phyloP scores from a whole-genome alignment of 2,113 vertebrate species.

The Paramisgurnus dabryanus region DNA sequence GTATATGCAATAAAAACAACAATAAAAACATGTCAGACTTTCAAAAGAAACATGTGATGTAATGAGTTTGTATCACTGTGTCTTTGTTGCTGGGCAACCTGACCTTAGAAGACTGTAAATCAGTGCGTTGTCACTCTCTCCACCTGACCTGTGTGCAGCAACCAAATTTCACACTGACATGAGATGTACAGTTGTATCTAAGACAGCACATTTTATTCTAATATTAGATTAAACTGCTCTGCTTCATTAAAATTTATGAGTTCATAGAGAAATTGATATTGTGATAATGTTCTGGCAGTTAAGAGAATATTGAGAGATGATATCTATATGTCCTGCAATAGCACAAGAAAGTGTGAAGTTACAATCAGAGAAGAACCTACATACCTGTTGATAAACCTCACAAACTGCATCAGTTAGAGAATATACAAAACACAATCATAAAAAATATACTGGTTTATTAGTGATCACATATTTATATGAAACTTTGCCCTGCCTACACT shows the following conservation, averaged over 20 bases:
- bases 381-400: too few relatives aligned
- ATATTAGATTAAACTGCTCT: neutral
- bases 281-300: too few relatives aligned
- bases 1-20: neutral
- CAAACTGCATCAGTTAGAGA: too few relatives aligned
- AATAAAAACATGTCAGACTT: slow-evolving; percentile 52
- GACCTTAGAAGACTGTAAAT: slow-evolving; percentile 38
- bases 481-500: too few relatives aligned
- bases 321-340: too few relatives aligned
- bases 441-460: too few relatives aligned
- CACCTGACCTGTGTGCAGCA: slow-evolving; percentile 36
- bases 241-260: neutral
- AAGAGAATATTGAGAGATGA: too few relatives aligned
- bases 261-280: too few relatives aligned
- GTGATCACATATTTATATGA: too few relatives aligned
- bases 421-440: too few relatives aligned
- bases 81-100: slow-evolving; percentile 35
- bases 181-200: slow-evolving; percentile 20
- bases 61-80: slow-evolving; percentile 19
- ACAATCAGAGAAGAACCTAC: too few relatives aligned
- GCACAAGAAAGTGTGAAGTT: too few relatives aligned
- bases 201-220: slow-evolving; percentile 15
- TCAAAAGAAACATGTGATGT: slow-evolving; percentile 2
- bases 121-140: slow-evolving; percentile 23
- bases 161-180: slow-evolving; percentile 27